Percentiles rank a stretch among this genome's conserved stretches.
Evolutionary conservation across 1,140 invertebrate genomes (phyloP).

Genomic region (Aphidius gifuensis): DNA sequence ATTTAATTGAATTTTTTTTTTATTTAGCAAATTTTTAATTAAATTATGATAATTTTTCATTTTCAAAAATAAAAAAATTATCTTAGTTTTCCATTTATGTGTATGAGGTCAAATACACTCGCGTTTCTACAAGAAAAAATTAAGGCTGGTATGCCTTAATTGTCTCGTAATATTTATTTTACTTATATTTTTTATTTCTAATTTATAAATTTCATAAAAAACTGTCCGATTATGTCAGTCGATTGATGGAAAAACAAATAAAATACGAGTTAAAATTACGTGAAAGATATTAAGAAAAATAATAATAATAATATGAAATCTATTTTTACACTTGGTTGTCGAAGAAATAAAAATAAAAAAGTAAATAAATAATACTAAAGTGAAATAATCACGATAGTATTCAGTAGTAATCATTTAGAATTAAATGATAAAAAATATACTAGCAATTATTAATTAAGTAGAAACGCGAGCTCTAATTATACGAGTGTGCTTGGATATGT

Average conservation of each 20-base stretch:
- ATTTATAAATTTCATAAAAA: slow-evolving; percentile 4
- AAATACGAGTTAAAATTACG: slow-evolving; percentile 17
- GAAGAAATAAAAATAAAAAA: slow-evolving; percentile 28
- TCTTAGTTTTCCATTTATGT: slow-evolving; percentile 6
- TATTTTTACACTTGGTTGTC: slow-evolving; percentile 48
- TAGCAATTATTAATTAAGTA: slow-evolving; percentile 29
- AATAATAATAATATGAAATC: slow-evolving; percentile 34
- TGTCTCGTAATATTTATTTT: slow-evolving; percentile 1
- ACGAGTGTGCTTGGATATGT: slow-evolving; percentile 13
- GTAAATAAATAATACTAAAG: slow-evolving; percentile 21
- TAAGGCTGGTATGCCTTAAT: slow-evolving; percentile 6
- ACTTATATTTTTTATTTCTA: not conserved
- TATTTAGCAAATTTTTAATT: too few species aligned
- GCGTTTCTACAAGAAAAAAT: slow-evolving; percentile 39
- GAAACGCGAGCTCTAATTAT: slow-evolving; percentile 37
- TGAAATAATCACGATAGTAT: slow-evolving; percentile 15
- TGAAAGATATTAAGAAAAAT: slow-evolving; percentile 22
- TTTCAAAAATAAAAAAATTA: not conserved
- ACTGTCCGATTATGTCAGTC: slow-evolving; percentile 18
- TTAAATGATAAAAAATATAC: slow-evolving; percentile 22
- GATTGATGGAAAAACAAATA: slow-evolving; percentile 23
- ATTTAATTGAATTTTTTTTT: too few species aligned
- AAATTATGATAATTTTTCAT: too few species aligned
- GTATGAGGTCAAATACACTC: slow-evolving; percentile 30
- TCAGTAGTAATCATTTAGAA: slow-evolving; percentile 30